These are phyloP conservation scores for Apocheima hispidaria DNA, from an alignment of 2,888 invertebrate species.

Conservation along the genomic window DNA sequence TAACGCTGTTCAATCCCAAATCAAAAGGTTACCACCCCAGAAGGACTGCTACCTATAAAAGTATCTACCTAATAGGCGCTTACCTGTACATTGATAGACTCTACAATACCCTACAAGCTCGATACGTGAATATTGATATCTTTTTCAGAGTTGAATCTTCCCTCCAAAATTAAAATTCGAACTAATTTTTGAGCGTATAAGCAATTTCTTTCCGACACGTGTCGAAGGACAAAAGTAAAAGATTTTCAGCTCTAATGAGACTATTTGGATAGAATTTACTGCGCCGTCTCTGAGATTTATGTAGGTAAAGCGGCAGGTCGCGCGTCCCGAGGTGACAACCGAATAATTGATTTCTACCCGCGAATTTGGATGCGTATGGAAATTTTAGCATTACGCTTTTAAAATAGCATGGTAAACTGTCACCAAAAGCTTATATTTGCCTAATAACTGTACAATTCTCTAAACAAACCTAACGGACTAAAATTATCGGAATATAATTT, in stretches of 20 bases:
- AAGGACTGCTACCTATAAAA: no score
- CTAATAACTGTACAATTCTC: background rate
- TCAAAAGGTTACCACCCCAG: no score
- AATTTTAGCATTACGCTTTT: background rate
- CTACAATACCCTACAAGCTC: background rate
- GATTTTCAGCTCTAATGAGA: slow-evolving; percentile 44
- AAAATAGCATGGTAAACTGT: no score
- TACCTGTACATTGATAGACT: no score
- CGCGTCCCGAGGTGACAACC: slow-evolving; percentile 56
- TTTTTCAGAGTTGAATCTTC: background rate
- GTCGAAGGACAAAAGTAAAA: slow-evolving; percentile 40
- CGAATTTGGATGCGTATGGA: slow-evolving; percentile 4
- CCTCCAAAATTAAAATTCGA: background rate
- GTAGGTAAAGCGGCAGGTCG: slow-evolving; percentile 55
- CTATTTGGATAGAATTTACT: slow-evolving; percentile 46
- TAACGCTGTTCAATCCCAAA: no score
- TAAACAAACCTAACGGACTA: no score
- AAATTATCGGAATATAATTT: no score
- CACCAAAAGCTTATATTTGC: no score
- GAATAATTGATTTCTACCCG: slow-evolving; percentile 46
- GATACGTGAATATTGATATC: background rate
- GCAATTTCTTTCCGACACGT: slow-evolving; percentile 5
- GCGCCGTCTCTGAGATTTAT: slow-evolving; percentile 49
- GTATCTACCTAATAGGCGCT: no score
- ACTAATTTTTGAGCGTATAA: slow-evolving; percentile 2